Evolutionary conservation across 2,888 invertebrate species (phyloP).

Genomic region (Acleris holmiana): DNA sequence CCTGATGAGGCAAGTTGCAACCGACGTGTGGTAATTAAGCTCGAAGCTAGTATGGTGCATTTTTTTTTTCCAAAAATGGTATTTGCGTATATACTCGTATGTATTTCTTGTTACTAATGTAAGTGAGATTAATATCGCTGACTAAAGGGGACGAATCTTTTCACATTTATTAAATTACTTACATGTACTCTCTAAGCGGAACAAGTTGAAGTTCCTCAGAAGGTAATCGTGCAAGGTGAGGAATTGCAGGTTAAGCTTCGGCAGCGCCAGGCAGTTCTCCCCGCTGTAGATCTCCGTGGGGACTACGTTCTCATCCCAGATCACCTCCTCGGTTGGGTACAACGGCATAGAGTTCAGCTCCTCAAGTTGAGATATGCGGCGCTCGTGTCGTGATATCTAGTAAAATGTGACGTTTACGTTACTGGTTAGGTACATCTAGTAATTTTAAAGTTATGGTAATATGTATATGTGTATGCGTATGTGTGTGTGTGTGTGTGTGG

Average conservation of each 20-base stretch:
- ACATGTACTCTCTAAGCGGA: conserved; percentile 99
- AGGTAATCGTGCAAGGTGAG: conserved; percentile 99
- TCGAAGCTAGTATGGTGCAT: too few relatives aligned
- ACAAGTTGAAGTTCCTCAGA: conserved; percentile 97
- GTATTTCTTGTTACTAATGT: too few relatives aligned
- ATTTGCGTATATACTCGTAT: too few relatives aligned
- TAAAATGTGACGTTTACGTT: not conserved
- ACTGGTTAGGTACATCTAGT: too few relatives aligned
- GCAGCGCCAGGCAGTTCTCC: conserved; percentile 97
- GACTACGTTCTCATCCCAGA: conserved; percentile 99
- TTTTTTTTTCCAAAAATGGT: too few relatives aligned
- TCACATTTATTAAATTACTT: conserved; percentile 67
- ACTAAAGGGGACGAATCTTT: not conserved
- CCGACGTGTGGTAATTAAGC: too few relatives aligned
- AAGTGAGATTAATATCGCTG: too few relatives aligned
- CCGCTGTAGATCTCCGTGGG: conserved; percentile 99
- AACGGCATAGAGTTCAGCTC: conserved; percentile 98
- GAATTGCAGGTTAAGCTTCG: conserved; percentile 99
- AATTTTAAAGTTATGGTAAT: too few relatives aligned
- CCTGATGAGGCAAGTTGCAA: too few relatives aligned
- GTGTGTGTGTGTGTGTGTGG: too few relatives aligned
- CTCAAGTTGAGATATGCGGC: conserved; percentile 95
- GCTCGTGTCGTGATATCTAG: conserved; percentile 93
- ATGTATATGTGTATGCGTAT: too few relatives aligned
- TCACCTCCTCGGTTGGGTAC: conserved; percentile 98